Base-by-base conservation (phyloP, 2,888 invertebrate genomes). In the Adineta ricciae region DNA sequence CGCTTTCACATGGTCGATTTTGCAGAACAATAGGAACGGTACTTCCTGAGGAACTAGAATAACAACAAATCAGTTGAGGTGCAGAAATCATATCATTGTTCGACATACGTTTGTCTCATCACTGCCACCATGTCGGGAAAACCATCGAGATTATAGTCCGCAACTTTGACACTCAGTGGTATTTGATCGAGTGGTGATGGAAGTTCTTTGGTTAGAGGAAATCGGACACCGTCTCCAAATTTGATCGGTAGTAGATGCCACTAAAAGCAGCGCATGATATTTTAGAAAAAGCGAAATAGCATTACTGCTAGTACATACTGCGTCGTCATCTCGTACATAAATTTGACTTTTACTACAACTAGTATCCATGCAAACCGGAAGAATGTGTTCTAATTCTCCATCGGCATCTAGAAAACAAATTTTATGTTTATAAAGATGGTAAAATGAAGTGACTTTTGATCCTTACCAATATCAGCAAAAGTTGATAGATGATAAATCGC, bases 111-210 rank as follows among this genome's bases (percentile, higher is more conserved):
- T n/a, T 85, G 52, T 84, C 87, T 90, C 11, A 96, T 89, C 0
- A 95, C 94, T 84, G 94, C 93, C 64, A 97, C 90, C 83, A 97
- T 91, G 91, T 97, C 97, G 7, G 96, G 96, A 91, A 94, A 97
- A 0, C 97, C 97, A 91, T 97, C 97, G 93, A 97, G 94, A 89
- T 97, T 96, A 88, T 94, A 96, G 90, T 97, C 97, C 3, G 96
- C 97, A 87, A 94, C 49, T 78, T 84, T 93, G 92, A 91, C 86
- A 95, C 93, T 0, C 93, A 85, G 38, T 24, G 83, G 46, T 19
- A 73, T 85, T 38, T 1, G 19, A 36, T 85, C 78, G 8, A 50
- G 24, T 24, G 83, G 85, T 52, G 83, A 21, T 49, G 73, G 56
- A 46, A 85, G 72, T 78, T 72, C 16, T 46, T 83, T 64, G 24